Conservation (phyloP, 37 sponge, comb jelly and placozoan species). For the Geodia barretti region DNA sequence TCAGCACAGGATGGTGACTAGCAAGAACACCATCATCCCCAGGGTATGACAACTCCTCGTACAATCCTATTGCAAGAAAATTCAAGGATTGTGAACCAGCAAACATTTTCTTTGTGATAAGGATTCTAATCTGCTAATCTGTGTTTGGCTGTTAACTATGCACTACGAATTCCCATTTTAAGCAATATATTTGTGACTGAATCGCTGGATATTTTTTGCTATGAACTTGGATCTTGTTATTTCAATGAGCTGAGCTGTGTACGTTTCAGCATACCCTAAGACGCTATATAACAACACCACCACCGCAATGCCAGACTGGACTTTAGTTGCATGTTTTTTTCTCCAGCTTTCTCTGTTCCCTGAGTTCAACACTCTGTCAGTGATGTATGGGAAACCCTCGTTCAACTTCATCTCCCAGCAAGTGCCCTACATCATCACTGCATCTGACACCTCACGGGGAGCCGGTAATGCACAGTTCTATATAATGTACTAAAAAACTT, state of each 20-base stretch:
- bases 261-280: too few species aligned
- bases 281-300: too few species aligned
- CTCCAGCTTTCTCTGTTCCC: slow-evolving; percentile 71
- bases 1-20: slow-evolving; percentile 29
- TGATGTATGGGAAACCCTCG: slow-evolving; percentile 80
- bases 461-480: too few species aligned
- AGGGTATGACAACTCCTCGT: slow-evolving; percentile 27
- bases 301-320: not conserved
- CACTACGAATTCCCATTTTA: too few species aligned
- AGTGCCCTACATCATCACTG: slow-evolving; percentile 64
- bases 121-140: too few species aligned
- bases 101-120: not conserved
- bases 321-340: not conserved
- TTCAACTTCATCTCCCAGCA: slow-evolving; percentile 66
- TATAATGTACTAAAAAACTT: too few species aligned
- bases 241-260: too few species aligned
- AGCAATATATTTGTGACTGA: too few species aligned
- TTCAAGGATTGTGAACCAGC: not conserved
- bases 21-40: slow-evolving; percentile 64
- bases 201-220: too few species aligned
- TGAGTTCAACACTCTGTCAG: slow-evolving; percentile 91
- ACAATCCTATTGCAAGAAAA: not conserved
- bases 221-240: too few species aligned
- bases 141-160: too few species aligned
- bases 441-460: not conserved